phyloP scores from a whole-genome alignment of 2,113 vertebrate genomes.

The Percina caprodes region DNA sequence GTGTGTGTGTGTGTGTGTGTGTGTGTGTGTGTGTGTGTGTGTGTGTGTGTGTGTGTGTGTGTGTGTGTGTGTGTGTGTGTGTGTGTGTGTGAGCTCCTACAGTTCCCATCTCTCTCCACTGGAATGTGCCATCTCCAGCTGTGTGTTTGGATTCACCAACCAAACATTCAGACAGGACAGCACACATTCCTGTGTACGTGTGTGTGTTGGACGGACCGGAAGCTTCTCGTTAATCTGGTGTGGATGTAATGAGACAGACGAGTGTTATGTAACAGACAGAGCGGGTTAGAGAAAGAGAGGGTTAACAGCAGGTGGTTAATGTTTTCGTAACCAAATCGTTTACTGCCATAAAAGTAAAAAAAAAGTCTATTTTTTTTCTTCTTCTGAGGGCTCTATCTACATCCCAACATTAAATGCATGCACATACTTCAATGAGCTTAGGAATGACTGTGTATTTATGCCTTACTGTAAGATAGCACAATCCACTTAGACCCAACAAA shows the following conservation, averaged over 20 bases:
- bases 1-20: slow-evolving; percentile 1
- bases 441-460: not conserved
- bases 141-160: slow-evolving; percentile 51
- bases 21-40: not conserved
- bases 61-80: not conserved
- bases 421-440: not conserved
- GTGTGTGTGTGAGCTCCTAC: not conserved
- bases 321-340: not conserved
- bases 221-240: slow-evolving; percentile 49
- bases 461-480: not conserved
- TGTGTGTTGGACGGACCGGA: slow-evolving; percentile 20
- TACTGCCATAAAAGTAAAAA: not conserved
- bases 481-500: not conserved
- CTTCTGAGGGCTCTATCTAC: not conserved
- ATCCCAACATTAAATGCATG: not conserved
- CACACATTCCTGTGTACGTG: too few relatives aligned
- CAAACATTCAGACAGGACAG: slow-evolving; percentile 61
- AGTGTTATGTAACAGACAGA: slow-evolving; percentile 35
- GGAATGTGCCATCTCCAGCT: slow-evolving; percentile 65
- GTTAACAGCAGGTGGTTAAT: not conserved
- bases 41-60: too few relatives aligned
- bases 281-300: too few relatives aligned
- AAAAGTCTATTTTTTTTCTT: too few relatives aligned
- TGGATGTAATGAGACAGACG: slow-evolving; percentile 4
- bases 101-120: slow-evolving; percentile 31